Evolutionary conservation across 2,888 invertebrate species (phyloP).

Genomic region (Netelia virgata): DNA sequence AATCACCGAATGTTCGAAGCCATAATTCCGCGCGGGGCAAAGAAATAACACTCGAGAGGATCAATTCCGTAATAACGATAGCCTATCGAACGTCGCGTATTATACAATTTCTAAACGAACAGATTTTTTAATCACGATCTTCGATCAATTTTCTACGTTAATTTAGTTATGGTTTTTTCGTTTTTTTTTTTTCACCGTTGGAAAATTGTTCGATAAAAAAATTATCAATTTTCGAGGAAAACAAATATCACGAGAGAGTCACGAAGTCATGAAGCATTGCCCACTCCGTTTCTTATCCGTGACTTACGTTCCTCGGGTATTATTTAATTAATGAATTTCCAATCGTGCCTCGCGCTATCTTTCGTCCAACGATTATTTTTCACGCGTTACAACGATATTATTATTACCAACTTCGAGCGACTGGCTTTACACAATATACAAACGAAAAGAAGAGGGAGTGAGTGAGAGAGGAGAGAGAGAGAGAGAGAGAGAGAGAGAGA

Average conservation of each 20-base stretch:
- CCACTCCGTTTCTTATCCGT: slow-evolving; percentile 64
- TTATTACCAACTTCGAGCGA: slow-evolving; percentile 32
- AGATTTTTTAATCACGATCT: too few relatives aligned
- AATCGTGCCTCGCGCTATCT: slow-evolving; percentile 71
- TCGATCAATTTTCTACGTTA: too few relatives aligned
- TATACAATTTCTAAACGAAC: too few relatives aligned
- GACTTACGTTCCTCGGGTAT: slow-evolving; percentile 66
- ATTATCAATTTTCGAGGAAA: slow-evolving; percentile 1
- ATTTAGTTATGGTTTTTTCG: too few relatives aligned
- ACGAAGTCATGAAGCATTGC: slow-evolving; percentile 64
- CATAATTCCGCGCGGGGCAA: slow-evolving; percentile 58
- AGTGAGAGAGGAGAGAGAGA: too few relatives aligned
- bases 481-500: too few relatives aligned
- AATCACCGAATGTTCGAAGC: slow-evolving; percentile 64
- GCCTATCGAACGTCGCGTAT: background rate
- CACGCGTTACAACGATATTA: slow-evolving; percentile 60
- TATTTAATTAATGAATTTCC: slow-evolving; percentile 81
- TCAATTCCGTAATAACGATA: slow-evolving; percentile 26
- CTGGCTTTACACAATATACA: background rate
- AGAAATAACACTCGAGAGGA: slow-evolving; percentile 14
- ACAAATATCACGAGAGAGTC: slow-evolving; percentile 13
- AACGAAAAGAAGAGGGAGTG: background rate
- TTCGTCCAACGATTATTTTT: slow-evolving; percentile 66
- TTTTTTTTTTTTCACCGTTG: too few relatives aligned
- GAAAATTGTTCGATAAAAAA: background rate